phyloP scores from a whole-genome alignment of 2,797 vertebrate genomes.

The Mormyrus proboscirostris region DNA sequence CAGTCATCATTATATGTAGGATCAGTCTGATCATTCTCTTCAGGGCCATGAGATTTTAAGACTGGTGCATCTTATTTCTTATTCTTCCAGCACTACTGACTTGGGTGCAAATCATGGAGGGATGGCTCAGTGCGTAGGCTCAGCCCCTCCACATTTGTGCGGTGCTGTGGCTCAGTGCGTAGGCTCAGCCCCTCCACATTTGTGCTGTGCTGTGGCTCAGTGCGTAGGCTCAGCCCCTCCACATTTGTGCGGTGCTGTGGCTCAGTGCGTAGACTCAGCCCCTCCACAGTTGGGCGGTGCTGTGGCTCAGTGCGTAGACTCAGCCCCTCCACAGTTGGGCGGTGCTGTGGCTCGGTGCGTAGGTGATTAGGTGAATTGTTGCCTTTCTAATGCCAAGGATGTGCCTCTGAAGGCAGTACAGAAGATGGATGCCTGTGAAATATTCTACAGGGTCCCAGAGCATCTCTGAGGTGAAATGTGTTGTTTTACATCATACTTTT shows the following conservation, averaged over 20 bases:
- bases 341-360: background rate
- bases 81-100: background rate
- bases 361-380: background rate
- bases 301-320: too few species aligned
- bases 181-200: background rate
- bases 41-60: background rate
- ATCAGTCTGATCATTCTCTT: background rate
- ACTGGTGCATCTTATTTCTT: background rate
- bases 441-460: background rate
- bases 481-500: background rate
- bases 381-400: background rate
- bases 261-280: background rate
- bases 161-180: too few species aligned
- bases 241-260: background rate
- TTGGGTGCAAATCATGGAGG: too few species aligned
- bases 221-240: background rate
- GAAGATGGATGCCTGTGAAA: background rate
- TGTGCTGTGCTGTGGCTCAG: background rate
- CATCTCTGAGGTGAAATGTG: background rate
- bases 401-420: background rate
- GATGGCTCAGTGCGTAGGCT: too few species aligned
- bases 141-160: too few species aligned
- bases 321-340: too few species aligned
- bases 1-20: background rate
- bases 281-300: background rate